Conservation (phyloP, 2,888 invertebrate species). For the Desoria tigrina region DNA sequence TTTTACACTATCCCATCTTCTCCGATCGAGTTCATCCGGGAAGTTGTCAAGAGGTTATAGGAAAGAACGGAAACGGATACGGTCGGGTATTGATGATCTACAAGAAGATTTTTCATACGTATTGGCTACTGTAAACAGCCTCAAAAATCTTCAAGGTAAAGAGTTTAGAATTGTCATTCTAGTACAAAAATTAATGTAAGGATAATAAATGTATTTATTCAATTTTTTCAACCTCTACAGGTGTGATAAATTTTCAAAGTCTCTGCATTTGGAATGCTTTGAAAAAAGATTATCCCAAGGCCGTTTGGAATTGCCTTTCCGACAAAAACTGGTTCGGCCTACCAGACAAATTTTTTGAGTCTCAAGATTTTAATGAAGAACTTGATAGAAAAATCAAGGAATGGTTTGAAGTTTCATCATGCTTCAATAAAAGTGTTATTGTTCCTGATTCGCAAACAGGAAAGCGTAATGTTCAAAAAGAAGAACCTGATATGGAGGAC, state of each 20-base stretch:
- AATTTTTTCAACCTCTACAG: constrained; percentile 21
- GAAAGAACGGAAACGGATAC: constrained; percentile 7
- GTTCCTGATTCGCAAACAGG: constrained; percentile 1
- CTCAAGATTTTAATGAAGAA: constrained; percentile 17
- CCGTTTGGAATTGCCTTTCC: constrained; percentile 23
- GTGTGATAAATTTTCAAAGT: constrained; percentile 35
- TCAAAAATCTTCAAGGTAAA: constrained; percentile 36
- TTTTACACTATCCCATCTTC: constrained; percentile 2
- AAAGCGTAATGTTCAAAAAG: too few relatives aligned
- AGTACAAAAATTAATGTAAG: too few relatives aligned
- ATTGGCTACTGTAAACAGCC: constrained; percentile 32
- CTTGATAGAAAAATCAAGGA: background rate
- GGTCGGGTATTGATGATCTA: constrained; percentile 22
- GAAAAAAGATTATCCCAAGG: constrained; percentile 14
- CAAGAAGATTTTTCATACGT: constrained; percentile 24
- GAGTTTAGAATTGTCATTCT: background rate
- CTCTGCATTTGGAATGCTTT: constrained; percentile 20
- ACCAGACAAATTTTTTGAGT: background rate
- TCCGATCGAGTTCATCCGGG: too few relatives aligned
- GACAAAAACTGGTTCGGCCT: constrained; percentile 34
- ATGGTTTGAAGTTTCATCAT: constrained; percentile 25
- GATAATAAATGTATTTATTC: too few relatives aligned
- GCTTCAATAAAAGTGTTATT: too few relatives aligned
- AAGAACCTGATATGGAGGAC: constrained; percentile 42
- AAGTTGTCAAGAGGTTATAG: constrained; percentile 22